A percentile compares a stretch with the other conserved stretches of the same genome.
Conservation (phyloP, 2,113 vertebrate genomes). For the Alethe castanea region DNA sequence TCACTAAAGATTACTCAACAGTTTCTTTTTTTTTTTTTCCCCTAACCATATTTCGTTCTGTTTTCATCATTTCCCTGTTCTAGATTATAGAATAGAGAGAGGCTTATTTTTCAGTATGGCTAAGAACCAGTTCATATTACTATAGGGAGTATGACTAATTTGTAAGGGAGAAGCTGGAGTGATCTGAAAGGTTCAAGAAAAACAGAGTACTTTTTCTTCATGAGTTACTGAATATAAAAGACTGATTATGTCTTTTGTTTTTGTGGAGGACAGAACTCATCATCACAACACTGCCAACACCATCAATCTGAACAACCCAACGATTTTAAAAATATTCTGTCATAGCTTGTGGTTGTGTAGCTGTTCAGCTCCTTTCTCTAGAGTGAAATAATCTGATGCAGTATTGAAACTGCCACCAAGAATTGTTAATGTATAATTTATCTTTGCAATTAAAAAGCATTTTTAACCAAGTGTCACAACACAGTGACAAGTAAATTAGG, state of each 20-base stretch:
- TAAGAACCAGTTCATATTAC: constrained; percentile 25
- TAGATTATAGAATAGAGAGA: background rate
- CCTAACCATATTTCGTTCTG: background rate
- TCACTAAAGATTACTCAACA: background rate
- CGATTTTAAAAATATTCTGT: constrained; percentile 41
- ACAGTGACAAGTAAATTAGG: constrained; percentile 81
- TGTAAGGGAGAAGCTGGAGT: background rate
- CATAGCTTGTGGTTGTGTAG: constrained; percentile 6
- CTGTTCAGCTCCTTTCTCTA: constrained; percentile 31
- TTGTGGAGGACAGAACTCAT: constrained; percentile 10
- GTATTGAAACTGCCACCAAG: constrained; percentile 74
- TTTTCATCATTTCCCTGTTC: background rate
- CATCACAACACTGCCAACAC: background rate
- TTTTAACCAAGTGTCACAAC: constrained; percentile 82
- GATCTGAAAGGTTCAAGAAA: constrained; percentile 33
- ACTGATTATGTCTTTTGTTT: constrained; percentile 33
- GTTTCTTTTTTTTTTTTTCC: background rate
- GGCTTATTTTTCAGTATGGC: constrained; percentile 39
- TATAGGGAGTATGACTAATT: constrained; percentile 29
- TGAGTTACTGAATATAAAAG: constrained; percentile 37
- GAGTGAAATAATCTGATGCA: constrained; percentile 67
- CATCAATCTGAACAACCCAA: background rate
- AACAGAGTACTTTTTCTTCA: constrained; percentile 22
- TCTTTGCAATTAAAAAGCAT: constrained; percentile 82
- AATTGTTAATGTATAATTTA: constrained; percentile 82